Evolutionary conservation across 2,888 invertebrate genomes (phyloP), one percentile per base, ranked within the genome.

Genomic region (Rhogogaster chlorosoma): DNA sequence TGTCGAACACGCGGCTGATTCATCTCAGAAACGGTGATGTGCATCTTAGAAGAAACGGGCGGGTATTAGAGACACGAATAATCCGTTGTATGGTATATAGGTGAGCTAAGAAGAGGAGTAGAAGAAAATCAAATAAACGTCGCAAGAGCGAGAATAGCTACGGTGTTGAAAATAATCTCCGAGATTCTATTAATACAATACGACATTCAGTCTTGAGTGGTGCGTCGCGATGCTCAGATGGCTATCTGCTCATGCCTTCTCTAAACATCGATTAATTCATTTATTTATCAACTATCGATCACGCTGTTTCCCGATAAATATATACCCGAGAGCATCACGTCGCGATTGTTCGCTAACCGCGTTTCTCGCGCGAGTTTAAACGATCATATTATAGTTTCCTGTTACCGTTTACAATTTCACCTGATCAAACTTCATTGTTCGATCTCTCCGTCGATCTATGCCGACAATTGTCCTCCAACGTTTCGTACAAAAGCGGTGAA

Each of bases 111-210:
- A 29, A 61, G 61, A 80, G 80, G 32, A 49, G 29, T 22, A 80
- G 61, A 70, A 67, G 83, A 83, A 83, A 70, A 83, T 70, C 67
- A 83, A 87, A 86, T 84, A 86, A 85, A 87, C 87, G 86, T 84
- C 86, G 84, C 84, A 84, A 89, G 89, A 89, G 90, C 89, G 91
- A 89, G 90, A 91, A 92, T 90, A 89, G 90, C 89, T 89, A 88
- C 89, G 88, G 83, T 83, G 91, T 92, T 92, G 86, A 90, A 92
- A 91, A 92, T 92, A 92, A 92, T 92, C 89, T 88, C 86, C 89
- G 89, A 91, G 87, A 89, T 91, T 93, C 93, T 93, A 93, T 93
- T 93, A 93, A 93, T 93, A 93, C 93, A 93, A 93, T 92, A 90
- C 92, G 92, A 91, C 92, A 93, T 90, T 93, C 93, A 93, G 93